Conservation (phyloP, 2,113 vertebrate species). For the Podilymbus podiceps region DNA sequence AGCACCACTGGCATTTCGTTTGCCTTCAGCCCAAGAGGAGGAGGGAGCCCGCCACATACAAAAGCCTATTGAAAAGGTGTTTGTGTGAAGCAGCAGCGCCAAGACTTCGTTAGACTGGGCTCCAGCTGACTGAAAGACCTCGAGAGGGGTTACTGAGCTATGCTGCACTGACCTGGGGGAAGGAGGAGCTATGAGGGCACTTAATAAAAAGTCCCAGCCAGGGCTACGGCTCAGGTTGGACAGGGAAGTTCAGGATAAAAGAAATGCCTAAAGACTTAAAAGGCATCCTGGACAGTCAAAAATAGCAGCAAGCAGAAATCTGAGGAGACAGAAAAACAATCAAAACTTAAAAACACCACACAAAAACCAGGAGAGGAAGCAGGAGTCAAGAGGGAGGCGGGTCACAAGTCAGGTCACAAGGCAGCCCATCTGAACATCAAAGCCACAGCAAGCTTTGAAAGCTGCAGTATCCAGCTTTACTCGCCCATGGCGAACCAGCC, state of each 20-base stretch:
- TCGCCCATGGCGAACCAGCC: background rate
- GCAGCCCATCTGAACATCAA: background rate
- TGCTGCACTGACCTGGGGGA: background rate
- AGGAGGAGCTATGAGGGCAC: background rate
- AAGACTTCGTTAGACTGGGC: background rate
- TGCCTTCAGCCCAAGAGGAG: constrained; percentile 25
- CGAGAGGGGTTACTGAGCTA: background rate
- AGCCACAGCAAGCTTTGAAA: background rate
- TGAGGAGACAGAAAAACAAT: background rate
- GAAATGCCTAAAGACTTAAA: background rate
- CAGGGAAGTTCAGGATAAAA: background rate
- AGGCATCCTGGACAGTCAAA: background rate
- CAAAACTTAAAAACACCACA: background rate
- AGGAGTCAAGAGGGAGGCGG: background rate
- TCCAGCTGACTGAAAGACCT: constrained; percentile 34
- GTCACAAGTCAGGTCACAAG: background rate
- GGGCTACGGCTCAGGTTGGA: background rate
- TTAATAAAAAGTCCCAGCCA: background rate
- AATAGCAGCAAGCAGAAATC: background rate
- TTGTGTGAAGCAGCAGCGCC: constrained; percentile 12
- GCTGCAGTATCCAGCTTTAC: background rate
- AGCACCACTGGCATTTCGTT: constrained; percentile 13
- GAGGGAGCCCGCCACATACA: constrained; percentile 42
- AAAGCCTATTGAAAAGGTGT: constrained; percentile 64
- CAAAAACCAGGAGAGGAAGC: background rate